Conservation (phyloP, 2,888 invertebrate genomes). For the Trichopoda pennipes region DNA sequence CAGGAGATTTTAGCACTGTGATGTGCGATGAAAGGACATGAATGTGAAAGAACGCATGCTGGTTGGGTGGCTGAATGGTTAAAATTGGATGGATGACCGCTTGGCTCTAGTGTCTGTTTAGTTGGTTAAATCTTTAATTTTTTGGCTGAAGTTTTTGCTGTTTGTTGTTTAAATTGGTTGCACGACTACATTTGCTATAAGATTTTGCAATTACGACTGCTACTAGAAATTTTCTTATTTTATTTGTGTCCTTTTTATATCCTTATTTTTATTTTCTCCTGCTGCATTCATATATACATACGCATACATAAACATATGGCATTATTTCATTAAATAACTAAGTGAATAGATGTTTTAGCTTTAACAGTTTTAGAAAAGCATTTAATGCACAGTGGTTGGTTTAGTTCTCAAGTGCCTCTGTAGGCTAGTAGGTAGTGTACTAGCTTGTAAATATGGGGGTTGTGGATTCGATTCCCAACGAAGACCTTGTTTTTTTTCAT, state of each 20-base stretch:
- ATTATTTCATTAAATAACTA: conserved; percentile 51
- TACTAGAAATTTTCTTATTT: conserved; percentile 35
- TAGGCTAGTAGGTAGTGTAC: too few relatives aligned
- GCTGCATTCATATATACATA: background rate
- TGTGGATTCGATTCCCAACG: too few relatives aligned
- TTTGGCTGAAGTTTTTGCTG: conserved; percentile 41
- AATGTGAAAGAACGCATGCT: conserved; percentile 60
- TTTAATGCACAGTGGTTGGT: conserved; percentile 22
- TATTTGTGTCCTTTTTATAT: too few relatives aligned
- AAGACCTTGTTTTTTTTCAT: too few relatives aligned
- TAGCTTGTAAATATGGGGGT: too few relatives aligned
- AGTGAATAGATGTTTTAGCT: conserved; percentile 42
- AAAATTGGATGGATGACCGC: conserved; percentile 54
- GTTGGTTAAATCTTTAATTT: conserved; percentile 30
- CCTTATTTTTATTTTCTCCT: conserved; percentile 13
- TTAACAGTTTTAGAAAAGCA: conserved; percentile 21
- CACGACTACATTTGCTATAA: conserved; percentile 62
- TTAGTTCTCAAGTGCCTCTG: too few relatives aligned
- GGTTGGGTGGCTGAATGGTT: conserved; percentile 51
- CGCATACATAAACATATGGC: conserved; percentile 22
- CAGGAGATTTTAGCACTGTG: conserved; percentile 55
- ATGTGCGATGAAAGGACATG: conserved; percentile 60
- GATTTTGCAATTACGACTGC: conserved; percentile 48
- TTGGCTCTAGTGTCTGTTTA: conserved; percentile 34
- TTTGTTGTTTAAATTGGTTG: conserved; percentile 57